Conservation (phyloP, 2,113 vertebrate genomes). For the Rhinopomastus cyanomelas region DNA sequence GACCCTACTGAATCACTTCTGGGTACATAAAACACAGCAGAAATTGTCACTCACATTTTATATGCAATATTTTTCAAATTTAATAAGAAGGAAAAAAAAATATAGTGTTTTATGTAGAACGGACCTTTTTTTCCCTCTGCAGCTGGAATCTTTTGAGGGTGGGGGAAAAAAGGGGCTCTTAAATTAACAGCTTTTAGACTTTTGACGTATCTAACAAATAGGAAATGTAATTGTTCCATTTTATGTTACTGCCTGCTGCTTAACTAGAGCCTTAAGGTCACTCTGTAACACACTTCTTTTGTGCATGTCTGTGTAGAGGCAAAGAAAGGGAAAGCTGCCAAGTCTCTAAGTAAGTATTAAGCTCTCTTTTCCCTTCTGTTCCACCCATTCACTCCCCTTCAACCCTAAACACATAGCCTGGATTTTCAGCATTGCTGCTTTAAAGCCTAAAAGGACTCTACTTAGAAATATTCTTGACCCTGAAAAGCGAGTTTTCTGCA, state of each 20-base stretch:
- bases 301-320: not conserved
- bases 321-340: not conserved
- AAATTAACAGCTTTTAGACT: constrained; percentile 27
- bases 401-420: not conserved
- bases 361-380: not conserved
- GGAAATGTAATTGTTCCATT: not conserved
- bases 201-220: constrained; percentile 7
- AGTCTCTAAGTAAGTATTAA: not conserved
- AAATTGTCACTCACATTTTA: constrained; percentile 23
- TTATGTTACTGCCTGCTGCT: constrained; percentile 7
- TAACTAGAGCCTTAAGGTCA: constrained; percentile 25
- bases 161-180: not conserved
- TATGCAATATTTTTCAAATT: constrained; percentile 44
- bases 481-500: not conserved
- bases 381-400: not conserved
- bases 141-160: not conserved
- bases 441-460: not conserved
- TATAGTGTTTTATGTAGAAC: not conserved
- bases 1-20: constrained; percentile 14
- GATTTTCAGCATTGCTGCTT: not conserved
- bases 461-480: not conserved
- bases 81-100: constrained; percentile 44
- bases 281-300: not conserved
- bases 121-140: not conserved
- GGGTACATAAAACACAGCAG: not conserved